phyloP scores from a whole-genome alignment of 2,888 invertebrate species.

The Laothoe populi region DNA sequence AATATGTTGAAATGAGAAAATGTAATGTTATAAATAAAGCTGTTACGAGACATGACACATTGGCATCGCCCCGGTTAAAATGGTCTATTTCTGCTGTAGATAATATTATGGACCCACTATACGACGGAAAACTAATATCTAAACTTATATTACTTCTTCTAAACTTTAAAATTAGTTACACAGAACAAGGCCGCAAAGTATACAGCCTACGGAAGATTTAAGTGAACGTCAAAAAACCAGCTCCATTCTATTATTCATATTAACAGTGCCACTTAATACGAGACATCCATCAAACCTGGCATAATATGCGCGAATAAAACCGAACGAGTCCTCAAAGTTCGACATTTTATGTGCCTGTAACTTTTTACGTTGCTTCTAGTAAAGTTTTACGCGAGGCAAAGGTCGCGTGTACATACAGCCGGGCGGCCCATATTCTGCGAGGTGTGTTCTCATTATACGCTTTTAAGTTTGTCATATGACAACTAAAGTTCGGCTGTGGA shows the following conservation, averaged over 20 bases:
- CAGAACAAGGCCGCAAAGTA: neutral
- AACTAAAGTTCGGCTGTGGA: neutral
- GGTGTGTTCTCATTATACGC: neutral
- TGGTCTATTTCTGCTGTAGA: no score
- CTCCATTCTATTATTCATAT: constrained; percentile 13
- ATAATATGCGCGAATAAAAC: constrained; percentile 18
- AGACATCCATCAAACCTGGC: constrained; percentile 23
- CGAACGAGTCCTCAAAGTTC: constrained; percentile 17
- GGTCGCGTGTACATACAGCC: constrained; percentile 14
- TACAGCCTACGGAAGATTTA: neutral
- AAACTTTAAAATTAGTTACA: neutral
- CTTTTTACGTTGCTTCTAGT: constrained; percentile 27
- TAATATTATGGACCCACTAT: no score
- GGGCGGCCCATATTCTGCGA: neutral
- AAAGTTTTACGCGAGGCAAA: constrained; percentile 12
- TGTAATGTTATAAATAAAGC: no score
- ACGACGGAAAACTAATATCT: no score
- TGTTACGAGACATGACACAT: no score
- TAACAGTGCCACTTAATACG: constrained; percentile 19
- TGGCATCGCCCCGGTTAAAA: no score
- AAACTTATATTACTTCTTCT: neutral
- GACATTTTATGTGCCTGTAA: constrained; percentile 27
- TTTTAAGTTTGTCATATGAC: constrained; percentile 12
- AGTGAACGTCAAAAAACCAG: neutral
- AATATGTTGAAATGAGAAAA: no score